These are phyloP conservation scores for Myotis planiceps DNA, from an alignment of 2,797 vertebrate species.

Conservation along the genomic window DNA sequence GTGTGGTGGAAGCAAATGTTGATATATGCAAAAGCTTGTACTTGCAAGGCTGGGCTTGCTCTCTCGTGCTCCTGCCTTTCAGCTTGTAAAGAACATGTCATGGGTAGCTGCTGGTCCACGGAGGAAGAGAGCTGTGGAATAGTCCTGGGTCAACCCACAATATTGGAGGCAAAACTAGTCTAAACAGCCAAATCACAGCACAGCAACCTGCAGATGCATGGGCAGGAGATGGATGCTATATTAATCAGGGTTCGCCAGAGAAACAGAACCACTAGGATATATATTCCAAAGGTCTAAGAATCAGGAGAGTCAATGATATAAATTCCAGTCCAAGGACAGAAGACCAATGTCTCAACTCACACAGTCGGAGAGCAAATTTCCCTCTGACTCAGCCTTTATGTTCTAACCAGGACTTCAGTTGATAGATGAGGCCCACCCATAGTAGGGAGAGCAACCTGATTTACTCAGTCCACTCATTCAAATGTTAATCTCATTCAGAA, in stretches of 20 bases:
- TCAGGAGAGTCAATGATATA: background rate
- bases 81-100: background rate
- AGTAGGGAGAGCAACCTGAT: background rate
- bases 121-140: background rate
- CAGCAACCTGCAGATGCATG: background rate
- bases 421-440: background rate
- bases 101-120: background rate
- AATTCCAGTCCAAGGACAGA: background rate
- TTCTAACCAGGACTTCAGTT: background rate
- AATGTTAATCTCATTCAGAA: background rate
- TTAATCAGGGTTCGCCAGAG: background rate
- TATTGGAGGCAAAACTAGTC: background rate
- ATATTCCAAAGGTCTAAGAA: background rate
- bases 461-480: background rate
- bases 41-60: background rate
- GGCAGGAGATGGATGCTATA: background rate
- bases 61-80: background rate
- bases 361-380: background rate
- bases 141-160: background rate
- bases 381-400: background rate
- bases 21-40: background rate
- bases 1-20: background rate
- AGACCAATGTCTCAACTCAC: background rate
- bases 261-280: background rate
- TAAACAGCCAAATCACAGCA: background rate